Base-by-base conservation (phyloP, 2,113 vertebrate species). In the Xiphophorus couchianus region DNA sequence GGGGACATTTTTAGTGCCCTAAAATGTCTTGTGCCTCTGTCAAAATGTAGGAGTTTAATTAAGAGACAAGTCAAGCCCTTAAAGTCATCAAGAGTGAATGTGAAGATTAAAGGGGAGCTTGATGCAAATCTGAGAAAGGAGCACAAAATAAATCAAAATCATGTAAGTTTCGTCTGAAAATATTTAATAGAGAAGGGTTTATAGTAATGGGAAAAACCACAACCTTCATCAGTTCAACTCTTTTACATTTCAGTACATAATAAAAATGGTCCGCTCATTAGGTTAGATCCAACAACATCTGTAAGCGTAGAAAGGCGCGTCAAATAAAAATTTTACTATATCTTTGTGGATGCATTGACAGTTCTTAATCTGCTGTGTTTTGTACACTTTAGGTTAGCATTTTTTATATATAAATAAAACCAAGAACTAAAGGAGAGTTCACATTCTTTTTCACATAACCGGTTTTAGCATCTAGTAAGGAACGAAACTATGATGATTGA, bases 41-140 rank as follows among this genome's bases (percentile, higher is more conserved):
- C 30, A 39, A 74, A 74, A 39, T 29, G 60, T 44, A 62, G 60
- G 35, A 62, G 71, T 48, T 66, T 66, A 60, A 74, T 74, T 66
- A 74, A 54, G 48, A 74, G 73, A 60, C 25, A 35, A 74, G 44
- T 63, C 61, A 63, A 63, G 71, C 28, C 6, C 62, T 44, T 37
- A 29, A 15, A 30, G 31, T 62, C 70, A 71, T 71, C 60, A 72
- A 72, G 37, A 30, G 27, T 44, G 17, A 31, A 62, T 17, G 27
- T 7, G 27, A 44, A 72, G 35, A 39, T 70, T 70, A 72, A 62
- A 62, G 60, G 14, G 22, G 60, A n/a, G 60, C 5, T 12, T 62
- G 70, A 72, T 44, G 61, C 15, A 30, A 44, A 31, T 17, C 28
- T 25, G 27, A 31, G 12, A 42, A 37, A 61, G 62, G 65, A 51